phyloP scores from a whole-genome alignment of 2,113 vertebrate genomes.

The Archocentrus centrarchus region DNA sequence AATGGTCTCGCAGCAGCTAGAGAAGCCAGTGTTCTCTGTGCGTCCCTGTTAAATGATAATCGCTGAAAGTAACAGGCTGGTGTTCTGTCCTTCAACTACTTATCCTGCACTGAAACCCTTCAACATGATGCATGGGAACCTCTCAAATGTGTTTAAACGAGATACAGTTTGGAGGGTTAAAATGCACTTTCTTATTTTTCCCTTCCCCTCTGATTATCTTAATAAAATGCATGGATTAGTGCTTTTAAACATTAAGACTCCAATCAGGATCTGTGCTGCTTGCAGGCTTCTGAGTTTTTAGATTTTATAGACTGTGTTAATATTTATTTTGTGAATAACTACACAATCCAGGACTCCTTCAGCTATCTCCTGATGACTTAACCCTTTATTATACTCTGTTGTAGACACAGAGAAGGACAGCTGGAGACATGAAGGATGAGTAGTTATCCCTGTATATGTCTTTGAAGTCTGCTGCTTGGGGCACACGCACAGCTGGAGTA shows the following conservation, averaged over 20 bases:
- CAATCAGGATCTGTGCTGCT: background rate
- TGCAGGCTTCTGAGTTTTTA: rapidly evolving
- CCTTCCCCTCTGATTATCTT: background rate
- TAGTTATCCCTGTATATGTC: background rate
- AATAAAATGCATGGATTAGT: background rate
- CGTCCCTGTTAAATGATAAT: slow-evolving; percentile 17
- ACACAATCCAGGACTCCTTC: background rate
- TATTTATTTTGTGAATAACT: background rate
- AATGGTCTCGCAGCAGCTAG: slow-evolving; percentile 12
- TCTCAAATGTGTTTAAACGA: slow-evolving; percentile 53
- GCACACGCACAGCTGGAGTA: background rate
- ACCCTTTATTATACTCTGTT: rapidly evolving
- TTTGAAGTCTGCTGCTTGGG: background rate
- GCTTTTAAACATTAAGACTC: background rate
- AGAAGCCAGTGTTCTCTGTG: background rate
- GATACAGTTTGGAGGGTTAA: background rate
- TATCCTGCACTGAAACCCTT: slow-evolving; percentile 21
- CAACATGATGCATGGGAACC: background rate
- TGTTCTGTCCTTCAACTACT: slow-evolving; percentile 41
- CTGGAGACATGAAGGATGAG: background rate
- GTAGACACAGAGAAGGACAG: background rate
- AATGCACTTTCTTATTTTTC: background rate
- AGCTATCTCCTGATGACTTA: background rate
- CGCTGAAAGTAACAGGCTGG: slow-evolving; percentile 15
- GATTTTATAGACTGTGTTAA: background rate